These are phyloP conservation scores for Bufo bufo DNA, from an alignment of 2,113 vertebrate species.

Conservation along the genomic window DNA sequence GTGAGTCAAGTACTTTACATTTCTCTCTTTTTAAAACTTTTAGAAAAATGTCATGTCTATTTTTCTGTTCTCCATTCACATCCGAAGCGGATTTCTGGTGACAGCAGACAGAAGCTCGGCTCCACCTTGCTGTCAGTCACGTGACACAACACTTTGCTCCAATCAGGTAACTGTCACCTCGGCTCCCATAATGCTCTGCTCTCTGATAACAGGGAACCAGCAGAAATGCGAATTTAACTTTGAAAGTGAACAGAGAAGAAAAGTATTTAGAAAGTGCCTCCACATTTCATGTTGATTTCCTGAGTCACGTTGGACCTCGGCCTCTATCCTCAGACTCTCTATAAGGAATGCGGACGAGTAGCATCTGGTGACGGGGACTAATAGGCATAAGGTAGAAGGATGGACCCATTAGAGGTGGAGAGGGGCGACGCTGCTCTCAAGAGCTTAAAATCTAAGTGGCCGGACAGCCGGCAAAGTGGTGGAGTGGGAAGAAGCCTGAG, in stretches of 20 bases:
- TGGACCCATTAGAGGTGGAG: background rate
- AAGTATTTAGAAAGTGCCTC: too few species aligned
- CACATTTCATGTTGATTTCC: too few species aligned
- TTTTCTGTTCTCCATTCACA: background rate
- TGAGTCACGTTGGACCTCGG: too few species aligned
- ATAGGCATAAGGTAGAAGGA: background rate
- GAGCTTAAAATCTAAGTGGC: constrained; percentile 15
- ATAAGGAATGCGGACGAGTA: background rate
- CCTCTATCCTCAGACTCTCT: background rate
- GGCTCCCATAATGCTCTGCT: background rate
- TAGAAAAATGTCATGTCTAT: too few species aligned
- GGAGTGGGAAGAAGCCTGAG: background rate
- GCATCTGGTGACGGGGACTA: background rate
- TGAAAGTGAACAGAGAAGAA: background rate
- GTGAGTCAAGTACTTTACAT: too few species aligned
- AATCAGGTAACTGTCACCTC: background rate
- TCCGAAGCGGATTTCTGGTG: background rate
- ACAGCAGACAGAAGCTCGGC: too few species aligned
- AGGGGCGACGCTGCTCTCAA: background rate
- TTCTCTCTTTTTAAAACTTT: too few species aligned
- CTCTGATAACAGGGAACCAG: background rate
- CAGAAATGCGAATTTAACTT: background rate
- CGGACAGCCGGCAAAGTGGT: background rate
- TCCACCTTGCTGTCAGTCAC: background rate
- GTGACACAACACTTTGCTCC: background rate